These are phyloP conservation scores for Meloidogyne floridensis DNA, from an alignment of 1,140 invertebrate species.

Conservation along the genomic window DNA sequence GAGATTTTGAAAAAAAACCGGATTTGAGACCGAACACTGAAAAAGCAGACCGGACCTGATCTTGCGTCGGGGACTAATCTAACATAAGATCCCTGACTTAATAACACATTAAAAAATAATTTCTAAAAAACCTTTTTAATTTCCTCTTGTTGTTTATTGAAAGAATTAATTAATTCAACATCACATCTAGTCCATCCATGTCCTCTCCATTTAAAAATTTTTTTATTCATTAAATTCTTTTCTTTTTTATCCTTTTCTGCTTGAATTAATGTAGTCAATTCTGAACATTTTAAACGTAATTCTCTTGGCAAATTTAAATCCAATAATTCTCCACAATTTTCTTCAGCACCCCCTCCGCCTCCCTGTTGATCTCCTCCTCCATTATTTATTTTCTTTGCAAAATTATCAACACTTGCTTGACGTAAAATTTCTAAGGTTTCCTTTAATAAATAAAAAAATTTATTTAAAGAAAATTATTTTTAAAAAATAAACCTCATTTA, in stretches of 20 bases:
- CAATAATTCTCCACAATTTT: not conserved
- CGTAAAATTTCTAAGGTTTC: constrained; percentile 67
- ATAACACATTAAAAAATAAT: not conserved
- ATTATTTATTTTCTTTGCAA: constrained; percentile 59
- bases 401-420: constrained; percentile 68
- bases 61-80: no score
- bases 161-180: constrained; percentile 49
- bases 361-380: constrained; percentile 10
- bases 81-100: no score
- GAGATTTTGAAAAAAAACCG: no score
- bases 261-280: constrained; percentile 40
- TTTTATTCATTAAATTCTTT: constrained; percentile 15
- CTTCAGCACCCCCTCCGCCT: not conserved
- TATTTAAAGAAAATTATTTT: not conserved
- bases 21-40: no score
- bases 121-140: constrained; percentile 20
- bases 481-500: constrained; percentile 33
- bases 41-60: no score
- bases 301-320: constrained; percentile 5
- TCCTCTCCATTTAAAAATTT: constrained; percentile 70
- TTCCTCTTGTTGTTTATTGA: constrained; percentile 47
- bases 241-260: constrained; percentile 12
- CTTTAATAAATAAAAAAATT: constrained; percentile 31
- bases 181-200: constrained; percentile 72
- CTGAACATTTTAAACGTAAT: constrained; percentile 68